phyloP scores from a whole-genome alignment of 2,113 vertebrate species.

The Aegotheles bennettii region DNA sequence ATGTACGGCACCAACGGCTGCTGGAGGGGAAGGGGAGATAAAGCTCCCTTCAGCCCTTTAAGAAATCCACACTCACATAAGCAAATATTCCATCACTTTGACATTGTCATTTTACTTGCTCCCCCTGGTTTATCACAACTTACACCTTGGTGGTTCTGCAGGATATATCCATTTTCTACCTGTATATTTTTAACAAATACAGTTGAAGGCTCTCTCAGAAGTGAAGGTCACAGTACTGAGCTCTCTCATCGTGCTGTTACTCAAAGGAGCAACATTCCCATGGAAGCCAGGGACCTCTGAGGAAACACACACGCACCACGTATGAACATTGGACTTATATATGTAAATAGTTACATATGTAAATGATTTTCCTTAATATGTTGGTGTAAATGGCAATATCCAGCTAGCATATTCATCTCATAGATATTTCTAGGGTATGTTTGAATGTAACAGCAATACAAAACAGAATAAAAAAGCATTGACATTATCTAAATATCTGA shows the following conservation, averaged over 20 bases:
- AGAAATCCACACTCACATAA: background rate
- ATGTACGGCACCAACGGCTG: accelerated
- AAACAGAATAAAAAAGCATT: background rate
- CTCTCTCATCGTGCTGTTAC: background rate
- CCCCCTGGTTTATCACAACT: background rate
- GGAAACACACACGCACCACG: accelerated
- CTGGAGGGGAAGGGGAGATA: background rate
- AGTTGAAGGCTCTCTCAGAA: background rate
- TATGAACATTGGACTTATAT: background rate
- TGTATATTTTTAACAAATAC: background rate
- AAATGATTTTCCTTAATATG: background rate
- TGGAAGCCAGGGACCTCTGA: background rate
- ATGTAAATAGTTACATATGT: background rate
- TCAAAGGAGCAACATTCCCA: background rate
- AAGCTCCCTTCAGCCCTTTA: background rate
- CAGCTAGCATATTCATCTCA: background rate
- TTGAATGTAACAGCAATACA: background rate
- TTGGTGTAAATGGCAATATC: background rate
- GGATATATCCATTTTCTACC: background rate
- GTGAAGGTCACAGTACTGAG: background rate
- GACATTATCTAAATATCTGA: background rate
- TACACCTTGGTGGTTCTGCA: background rate
- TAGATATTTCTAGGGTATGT: background rate
- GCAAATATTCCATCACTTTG: background rate
- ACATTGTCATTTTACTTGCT: background rate